Conservation (phyloP, 2,888 invertebrate species). For the Athalia rosae region DNA sequence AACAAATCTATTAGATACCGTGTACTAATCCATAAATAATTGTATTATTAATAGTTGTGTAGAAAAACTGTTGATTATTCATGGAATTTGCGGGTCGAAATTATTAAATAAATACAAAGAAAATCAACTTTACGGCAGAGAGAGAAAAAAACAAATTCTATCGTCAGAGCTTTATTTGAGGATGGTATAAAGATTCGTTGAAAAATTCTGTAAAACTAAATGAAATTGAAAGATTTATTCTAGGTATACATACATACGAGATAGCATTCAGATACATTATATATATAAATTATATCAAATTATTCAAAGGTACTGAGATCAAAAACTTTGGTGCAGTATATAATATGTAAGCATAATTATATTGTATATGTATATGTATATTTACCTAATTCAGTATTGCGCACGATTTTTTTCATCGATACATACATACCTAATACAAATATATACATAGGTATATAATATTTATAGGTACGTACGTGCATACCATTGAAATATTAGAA, state of each 20-base stretch:
- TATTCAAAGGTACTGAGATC: background rate
- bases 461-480: background rate
- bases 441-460: background rate
- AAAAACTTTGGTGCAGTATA: background rate
- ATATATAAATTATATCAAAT: background rate
- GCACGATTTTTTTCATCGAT: no score
- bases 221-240: background rate
- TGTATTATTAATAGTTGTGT: slow-evolving; percentile 1
- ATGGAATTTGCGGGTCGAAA: slow-evolving; percentile 17
- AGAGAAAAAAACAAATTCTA: no score
- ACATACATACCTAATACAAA: background rate
- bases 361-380: background rate
- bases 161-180: no score
- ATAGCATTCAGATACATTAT: background rate
- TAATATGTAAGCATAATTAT: background rate
- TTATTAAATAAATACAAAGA: background rate
- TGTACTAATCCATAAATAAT: background rate
- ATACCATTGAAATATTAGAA: background rate
- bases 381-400: no score
- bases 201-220: no score
- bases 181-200: no score
- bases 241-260: background rate
- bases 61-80: background rate
- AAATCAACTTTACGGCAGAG: no score
- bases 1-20: background rate